phyloP scores from a whole-genome alignment of 1,140 invertebrate genomes.

The Drosophila subobscura region DNA sequence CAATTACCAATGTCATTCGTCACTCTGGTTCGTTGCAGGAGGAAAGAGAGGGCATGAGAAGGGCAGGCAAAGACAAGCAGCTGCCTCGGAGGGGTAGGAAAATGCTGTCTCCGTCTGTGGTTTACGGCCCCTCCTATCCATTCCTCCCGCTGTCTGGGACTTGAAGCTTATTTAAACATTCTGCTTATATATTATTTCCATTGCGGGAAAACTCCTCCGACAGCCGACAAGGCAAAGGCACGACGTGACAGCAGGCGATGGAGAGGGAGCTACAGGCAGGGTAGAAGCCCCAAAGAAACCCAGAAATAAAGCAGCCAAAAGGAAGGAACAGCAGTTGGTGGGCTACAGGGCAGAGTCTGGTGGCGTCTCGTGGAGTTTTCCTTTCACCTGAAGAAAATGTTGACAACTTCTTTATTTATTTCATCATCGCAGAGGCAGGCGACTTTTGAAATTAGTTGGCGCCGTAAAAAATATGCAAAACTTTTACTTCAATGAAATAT shows the following conservation, averaged over 20 bases:
- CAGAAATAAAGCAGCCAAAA: slow-evolving; percentile 20
- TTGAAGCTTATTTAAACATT: slow-evolving; percentile 53
- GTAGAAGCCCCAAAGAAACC: slow-evolving; percentile 5
- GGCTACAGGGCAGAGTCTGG: neutral
- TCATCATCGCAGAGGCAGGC: neutral
- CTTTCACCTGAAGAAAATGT: slow-evolving; percentile 34
- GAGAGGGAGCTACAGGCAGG: slow-evolving; percentile 2
- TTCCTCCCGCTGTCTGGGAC: slow-evolving; percentile 9
- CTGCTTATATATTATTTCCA: slow-evolving; percentile 59
- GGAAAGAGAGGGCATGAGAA: neutral
- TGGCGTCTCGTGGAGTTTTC: slow-evolving; percentile 1
- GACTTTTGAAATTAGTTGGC: slow-evolving; percentile 43
- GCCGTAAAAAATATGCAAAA: slow-evolving; percentile 34
- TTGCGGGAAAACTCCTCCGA: slow-evolving; percentile 44
- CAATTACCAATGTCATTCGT: slow-evolving; percentile 71
- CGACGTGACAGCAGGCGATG: slow-evolving; percentile 17
- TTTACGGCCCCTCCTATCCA: neutral
- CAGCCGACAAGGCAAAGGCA: slow-evolving; percentile 40
- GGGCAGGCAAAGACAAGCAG: neutral
- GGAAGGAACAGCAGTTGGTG: slow-evolving; percentile 9
- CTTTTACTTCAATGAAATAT: slow-evolving; percentile 31
- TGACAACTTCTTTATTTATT: slow-evolving; percentile 35
- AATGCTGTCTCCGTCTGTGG: slow-evolving; percentile 15
- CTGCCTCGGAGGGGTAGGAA: neutral
- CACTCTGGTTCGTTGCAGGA: slow-evolving; percentile 29